Evolutionary conservation across 2,888 invertebrate species (phyloP).

Genomic region (Dorcus parallelipipedus): DNA sequence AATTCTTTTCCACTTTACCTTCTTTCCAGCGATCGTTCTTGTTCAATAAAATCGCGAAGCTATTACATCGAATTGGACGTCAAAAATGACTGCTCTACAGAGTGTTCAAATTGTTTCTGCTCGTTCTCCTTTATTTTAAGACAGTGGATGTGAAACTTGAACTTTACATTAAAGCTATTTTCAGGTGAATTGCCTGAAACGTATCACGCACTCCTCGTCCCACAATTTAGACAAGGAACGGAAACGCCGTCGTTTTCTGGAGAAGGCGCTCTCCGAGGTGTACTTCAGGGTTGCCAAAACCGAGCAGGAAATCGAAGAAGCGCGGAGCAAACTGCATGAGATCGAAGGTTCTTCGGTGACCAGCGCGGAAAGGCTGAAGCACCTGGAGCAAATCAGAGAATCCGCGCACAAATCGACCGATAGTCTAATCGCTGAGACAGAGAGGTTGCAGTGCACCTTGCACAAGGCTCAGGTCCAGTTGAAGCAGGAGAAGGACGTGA

Average conservation of each 20-base stretch:
- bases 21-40: too few relatives aligned
- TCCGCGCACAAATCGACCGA: slow-evolving; percentile 55
- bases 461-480: slow-evolving; percentile 53
- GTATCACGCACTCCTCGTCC: slow-evolving; percentile 50
- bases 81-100: too few relatives aligned
- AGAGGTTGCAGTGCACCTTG: slow-evolving; percentile 53
- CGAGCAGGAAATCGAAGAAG: slow-evolving; percentile 33
- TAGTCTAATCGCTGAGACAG: slow-evolving; percentile 49
- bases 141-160: too few relatives aligned
- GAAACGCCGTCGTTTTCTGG: slow-evolving; percentile 31
- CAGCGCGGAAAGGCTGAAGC: slow-evolving; percentile 56
- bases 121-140: too few relatives aligned
- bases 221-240: slow-evolving; percentile 40
- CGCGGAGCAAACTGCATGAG: slow-evolving; percentile 53
- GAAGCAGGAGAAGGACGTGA: slow-evolving; percentile 49
- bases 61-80: too few relatives aligned
- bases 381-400: slow-evolving; percentile 60
- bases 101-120: too few relatives aligned
- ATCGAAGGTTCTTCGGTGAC: slow-evolving; percentile 54
- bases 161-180: slow-evolving; percentile 15
- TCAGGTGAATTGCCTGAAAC: slow-evolving; percentile 52
- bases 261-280: slow-evolving; percentile 30
- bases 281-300: slow-evolving; percentile 26
- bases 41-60: too few relatives aligned
- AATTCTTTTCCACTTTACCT: too few relatives aligned